These are phyloP conservation scores for Watsonalla cultraria DNA, from an alignment of 2,888 invertebrate genomes.

Conservation along the genomic window DNA sequence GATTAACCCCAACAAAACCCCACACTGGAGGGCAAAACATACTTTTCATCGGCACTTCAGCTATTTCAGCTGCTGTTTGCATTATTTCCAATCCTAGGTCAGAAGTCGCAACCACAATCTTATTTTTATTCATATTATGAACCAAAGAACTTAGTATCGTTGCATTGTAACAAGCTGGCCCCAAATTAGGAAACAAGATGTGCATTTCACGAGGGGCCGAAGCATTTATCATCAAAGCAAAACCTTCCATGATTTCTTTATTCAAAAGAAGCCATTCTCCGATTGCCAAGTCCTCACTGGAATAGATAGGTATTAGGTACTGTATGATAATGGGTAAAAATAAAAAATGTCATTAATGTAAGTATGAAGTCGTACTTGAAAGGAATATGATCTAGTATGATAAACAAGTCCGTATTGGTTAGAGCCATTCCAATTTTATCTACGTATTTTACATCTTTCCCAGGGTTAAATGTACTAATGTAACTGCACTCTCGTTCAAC, in stretches of 20 bases:
- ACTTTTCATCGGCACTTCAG: slow-evolving; percentile 61
- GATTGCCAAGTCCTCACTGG: slow-evolving; percentile 42
- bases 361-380: slow-evolving; percentile 40
- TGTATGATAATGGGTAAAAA: neutral
- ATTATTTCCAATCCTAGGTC: slow-evolving; percentile 74
- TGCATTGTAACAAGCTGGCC: slow-evolving; percentile 79
- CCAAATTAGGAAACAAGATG: slow-evolving; percentile 75
- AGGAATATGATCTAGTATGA: slow-evolving; percentile 69
- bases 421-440: slow-evolving; percentile 66
- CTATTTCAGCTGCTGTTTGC: slow-evolving; percentile 55
- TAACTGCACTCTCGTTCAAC: slow-evolving; percentile 57
- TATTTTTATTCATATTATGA: slow-evolving; percentile 49
- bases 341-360: neutral
- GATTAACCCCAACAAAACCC: slow-evolving; percentile 80
- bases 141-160: slow-evolving; percentile 60
- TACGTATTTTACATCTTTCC: slow-evolving; percentile 55
- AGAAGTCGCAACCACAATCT: slow-evolving; percentile 78
- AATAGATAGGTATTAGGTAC: slow-evolving; percentile 15
- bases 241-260: slow-evolving; percentile 47
- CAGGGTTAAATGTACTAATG: slow-evolving; percentile 36
- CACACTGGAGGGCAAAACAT: slow-evolving; percentile 81
- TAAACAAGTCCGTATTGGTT: slow-evolving; percentile 68
- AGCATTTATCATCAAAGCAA: slow-evolving; percentile 72
- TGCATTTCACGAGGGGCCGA: slow-evolving; percentile 62
- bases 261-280: slow-evolving; percentile 60